Percentiles rank a stretch among this genome's conserved stretches.
These are phyloP conservation scores for Keiferia lycopersicella DNA, from an alignment of 2,888 invertebrate species.

Conservation along the genomic window DNA sequence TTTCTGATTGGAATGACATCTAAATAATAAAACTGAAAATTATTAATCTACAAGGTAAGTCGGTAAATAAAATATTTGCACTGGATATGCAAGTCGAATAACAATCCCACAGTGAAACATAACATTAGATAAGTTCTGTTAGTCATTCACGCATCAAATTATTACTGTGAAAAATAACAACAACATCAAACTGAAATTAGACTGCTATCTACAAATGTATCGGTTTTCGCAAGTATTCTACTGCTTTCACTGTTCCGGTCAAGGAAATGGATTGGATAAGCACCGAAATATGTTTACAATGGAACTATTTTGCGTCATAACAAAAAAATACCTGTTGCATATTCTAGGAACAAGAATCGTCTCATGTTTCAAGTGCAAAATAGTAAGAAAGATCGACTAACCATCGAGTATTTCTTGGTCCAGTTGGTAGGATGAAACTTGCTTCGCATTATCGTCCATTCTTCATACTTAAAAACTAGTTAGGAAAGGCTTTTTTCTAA, in stretches of 20 bases:
- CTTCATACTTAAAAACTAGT: constrained; percentile 73
- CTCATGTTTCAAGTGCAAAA: constrained; percentile 49
- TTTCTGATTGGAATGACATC: no score
- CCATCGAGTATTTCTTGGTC: constrained; percentile 77
- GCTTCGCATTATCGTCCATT: constrained; percentile 77
- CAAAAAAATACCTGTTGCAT: constrained; percentile 50
- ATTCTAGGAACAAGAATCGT: constrained; percentile 41
- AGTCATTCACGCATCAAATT: constrained; percentile 10
- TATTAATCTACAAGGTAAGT: no score
- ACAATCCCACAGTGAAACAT: neutral
- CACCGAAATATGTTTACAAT: constrained; percentile 22
- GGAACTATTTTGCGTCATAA: constrained; percentile 52
- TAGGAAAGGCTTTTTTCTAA: constrained; percentile 52
- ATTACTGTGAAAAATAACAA: neutral
- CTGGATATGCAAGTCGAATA: neutral
- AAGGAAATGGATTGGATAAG: constrained; percentile 3
- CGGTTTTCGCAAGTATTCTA: neutral
- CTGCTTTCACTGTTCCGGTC: constrained; percentile 3
- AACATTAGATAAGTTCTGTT: constrained; percentile 16
- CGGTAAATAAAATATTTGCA: no score
- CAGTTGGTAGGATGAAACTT: constrained; percentile 70
- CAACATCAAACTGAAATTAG: neutral
- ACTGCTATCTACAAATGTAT: neutral
- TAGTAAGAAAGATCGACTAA: constrained; percentile 44
- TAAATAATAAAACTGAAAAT: no score